phyloP scores from a whole-genome alignment of 2,113 vertebrate genomes.

The Sylvietta virens region DNA sequence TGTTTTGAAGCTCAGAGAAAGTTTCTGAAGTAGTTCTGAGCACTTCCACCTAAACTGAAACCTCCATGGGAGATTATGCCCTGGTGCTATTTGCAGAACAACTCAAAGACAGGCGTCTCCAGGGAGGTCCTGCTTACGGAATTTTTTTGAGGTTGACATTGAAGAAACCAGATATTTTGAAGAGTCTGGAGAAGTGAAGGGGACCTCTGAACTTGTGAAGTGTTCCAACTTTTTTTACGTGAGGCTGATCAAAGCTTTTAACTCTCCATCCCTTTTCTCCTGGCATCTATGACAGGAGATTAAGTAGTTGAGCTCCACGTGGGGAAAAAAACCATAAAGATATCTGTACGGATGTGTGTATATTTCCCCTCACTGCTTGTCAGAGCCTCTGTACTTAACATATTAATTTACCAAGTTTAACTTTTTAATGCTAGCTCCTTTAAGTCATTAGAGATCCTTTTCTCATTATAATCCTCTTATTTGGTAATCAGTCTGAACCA shows the following conservation, averaged over 20 bases:
- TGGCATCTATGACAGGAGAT: constrained; percentile 39
- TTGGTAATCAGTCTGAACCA: constrained; percentile 48
- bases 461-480: constrained; percentile 56
- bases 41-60: neutral
- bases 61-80: neutral
- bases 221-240: neutral
- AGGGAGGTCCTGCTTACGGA: neutral
- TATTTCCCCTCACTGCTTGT: neutral
- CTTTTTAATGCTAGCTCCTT: constrained; percentile 41
- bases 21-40: neutral
- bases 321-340: neutral
- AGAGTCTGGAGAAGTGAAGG: neutral
- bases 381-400: constrained; percentile 31
- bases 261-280: neutral
- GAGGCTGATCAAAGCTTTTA: constrained; percentile 45
- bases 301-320: constrained; percentile 1
- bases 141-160: neutral
- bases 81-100: neutral
- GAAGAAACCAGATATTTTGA: neutral
- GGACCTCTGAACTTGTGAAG: constrained; percentile 19
- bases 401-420: constrained; percentile 48
- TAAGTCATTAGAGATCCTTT: constrained; percentile 34
- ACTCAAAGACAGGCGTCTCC: neutral
- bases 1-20: neutral
- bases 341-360: neutral